phyloP scores from a whole-genome alignment of 2,113 vertebrate genomes.

The Quiscalus mexicanus region DNA sequence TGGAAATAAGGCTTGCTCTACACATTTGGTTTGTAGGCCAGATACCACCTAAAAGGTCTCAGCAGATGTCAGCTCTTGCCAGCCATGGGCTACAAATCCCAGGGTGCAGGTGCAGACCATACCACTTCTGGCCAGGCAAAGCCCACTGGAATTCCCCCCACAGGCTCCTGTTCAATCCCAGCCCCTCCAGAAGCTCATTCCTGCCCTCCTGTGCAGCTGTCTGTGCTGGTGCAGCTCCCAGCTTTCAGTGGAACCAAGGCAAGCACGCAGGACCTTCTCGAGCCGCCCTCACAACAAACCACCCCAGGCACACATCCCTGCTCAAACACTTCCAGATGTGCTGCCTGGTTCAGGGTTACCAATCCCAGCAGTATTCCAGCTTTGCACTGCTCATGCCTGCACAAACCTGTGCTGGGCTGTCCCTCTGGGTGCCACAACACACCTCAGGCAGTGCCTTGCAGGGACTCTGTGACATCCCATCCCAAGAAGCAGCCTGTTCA shows the following conservation, averaged over 20 bases:
- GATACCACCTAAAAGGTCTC: background rate
- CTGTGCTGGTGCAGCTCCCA: background rate
- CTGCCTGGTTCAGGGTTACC: background rate
- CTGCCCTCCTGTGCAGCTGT: background rate
- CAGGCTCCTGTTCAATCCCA: background rate
- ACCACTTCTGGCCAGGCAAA: background rate
- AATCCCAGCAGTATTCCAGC: background rate
- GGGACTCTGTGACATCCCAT: background rate
- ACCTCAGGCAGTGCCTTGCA: background rate
- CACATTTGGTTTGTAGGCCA: background rate
- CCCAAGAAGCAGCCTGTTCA: background rate
- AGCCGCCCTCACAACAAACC: background rate
- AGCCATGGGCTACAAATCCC: background rate
- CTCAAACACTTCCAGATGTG: fast-evolving
- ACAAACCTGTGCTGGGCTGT: background rate
- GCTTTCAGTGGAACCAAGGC: background rate
- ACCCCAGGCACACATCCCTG: background rate
- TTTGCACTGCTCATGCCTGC: background rate
- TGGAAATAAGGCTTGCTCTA: background rate
- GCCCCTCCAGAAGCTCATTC: background rate
- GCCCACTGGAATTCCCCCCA: background rate
- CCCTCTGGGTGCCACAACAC: background rate
- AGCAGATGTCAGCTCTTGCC: background rate
- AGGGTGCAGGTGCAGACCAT: background rate
- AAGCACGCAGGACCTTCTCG: fast-evolving